These are phyloP conservation scores for Strix occidentalis DNA, from an alignment of 2,797 vertebrate genomes.

Conservation along the genomic window DNA sequence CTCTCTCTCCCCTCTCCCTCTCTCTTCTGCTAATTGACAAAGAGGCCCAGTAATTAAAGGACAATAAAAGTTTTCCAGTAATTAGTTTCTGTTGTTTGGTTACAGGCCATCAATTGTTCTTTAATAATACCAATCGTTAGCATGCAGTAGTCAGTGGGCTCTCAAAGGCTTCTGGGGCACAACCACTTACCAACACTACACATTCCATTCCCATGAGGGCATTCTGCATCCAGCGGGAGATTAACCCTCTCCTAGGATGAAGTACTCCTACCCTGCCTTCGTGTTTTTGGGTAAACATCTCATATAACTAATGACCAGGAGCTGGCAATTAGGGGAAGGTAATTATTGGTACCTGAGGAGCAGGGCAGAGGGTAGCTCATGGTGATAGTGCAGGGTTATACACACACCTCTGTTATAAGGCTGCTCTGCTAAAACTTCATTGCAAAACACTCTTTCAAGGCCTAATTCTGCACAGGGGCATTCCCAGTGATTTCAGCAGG, in stretches of 20 bases:
- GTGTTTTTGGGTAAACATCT: conserved; percentile 44
- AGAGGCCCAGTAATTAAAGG: conserved; percentile 87
- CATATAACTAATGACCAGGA: neutral
- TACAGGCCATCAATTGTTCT: conserved; percentile 91
- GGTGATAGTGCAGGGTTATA: neutral
- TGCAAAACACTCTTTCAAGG: neutral
- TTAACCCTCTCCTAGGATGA: conserved; percentile 79
- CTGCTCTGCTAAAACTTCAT: neutral
- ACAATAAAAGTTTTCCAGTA: conserved; percentile 91
- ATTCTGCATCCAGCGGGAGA: conserved; percentile 57
- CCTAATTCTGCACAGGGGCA: neutral
- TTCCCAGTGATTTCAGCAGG: neutral
- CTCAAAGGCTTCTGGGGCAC: conserved; percentile 88
- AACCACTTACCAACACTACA: conserved; percentile 85
- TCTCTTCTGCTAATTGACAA: conserved; percentile 78
- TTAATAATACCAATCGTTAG: conserved; percentile 93
- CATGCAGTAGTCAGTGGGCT: conserved; percentile 81
- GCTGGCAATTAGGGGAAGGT: neutral
- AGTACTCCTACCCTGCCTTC: neutral
- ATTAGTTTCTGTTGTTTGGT: conserved; percentile 94
- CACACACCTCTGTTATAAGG: neutral
- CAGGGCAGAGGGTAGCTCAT: neutral
- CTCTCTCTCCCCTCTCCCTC: conserved; percentile 5
- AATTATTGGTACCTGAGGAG: conserved; percentile 23
- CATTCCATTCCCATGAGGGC: conserved; percentile 98